phyloP scores from a whole-genome alignment of 2,888 invertebrate genomes.

The Hydroisotoma schaefferi region DNA sequence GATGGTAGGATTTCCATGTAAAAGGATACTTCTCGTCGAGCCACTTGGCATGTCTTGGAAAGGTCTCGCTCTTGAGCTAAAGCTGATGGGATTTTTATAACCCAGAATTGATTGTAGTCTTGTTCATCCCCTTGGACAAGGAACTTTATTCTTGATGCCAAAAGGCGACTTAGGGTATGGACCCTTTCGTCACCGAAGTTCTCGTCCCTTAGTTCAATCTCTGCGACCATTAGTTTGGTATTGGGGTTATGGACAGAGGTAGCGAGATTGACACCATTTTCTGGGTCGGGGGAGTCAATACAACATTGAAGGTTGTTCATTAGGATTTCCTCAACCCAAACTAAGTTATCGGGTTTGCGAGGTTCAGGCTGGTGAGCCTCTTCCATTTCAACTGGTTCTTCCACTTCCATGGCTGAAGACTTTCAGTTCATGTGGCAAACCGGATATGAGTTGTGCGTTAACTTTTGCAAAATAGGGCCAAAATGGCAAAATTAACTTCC shows the following conservation, averaged over 20 bases:
- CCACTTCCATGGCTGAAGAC: too few species aligned
- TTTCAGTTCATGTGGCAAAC: too few species aligned
- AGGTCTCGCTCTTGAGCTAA: conserved; percentile 28
- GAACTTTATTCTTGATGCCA: conserved; percentile 34
- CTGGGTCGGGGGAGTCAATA: too few species aligned
- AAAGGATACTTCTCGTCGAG: conserved; percentile 49
- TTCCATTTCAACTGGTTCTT: too few species aligned
- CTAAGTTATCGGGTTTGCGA: conserved; percentile 25
- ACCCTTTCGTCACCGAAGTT: conserved; percentile 31
- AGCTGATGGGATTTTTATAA: conserved; percentile 41
- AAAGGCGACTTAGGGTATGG: conserved; percentile 25
- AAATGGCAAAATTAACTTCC: too few species aligned
- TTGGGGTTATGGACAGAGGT: conserved; percentile 8
- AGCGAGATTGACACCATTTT: too few species aligned
- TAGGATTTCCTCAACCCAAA: conserved; percentile 27
- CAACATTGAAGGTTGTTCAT: conserved; percentile 21
- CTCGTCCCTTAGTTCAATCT: conserved; percentile 36
- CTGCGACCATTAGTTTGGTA: conserved; percentile 25
- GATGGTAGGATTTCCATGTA: conserved; percentile 49
- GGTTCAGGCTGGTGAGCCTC: too few species aligned
- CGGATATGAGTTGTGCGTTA: too few species aligned
- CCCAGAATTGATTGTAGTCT: conserved; percentile 39
- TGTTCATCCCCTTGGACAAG: conserved; percentile 14
- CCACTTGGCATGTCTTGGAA: conserved; percentile 27
- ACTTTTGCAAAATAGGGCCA: too few species aligned